Evolutionary conservation across 2,888 invertebrate genomes (phyloP).

Genomic region (Gnatocerus cornutus): DNA sequence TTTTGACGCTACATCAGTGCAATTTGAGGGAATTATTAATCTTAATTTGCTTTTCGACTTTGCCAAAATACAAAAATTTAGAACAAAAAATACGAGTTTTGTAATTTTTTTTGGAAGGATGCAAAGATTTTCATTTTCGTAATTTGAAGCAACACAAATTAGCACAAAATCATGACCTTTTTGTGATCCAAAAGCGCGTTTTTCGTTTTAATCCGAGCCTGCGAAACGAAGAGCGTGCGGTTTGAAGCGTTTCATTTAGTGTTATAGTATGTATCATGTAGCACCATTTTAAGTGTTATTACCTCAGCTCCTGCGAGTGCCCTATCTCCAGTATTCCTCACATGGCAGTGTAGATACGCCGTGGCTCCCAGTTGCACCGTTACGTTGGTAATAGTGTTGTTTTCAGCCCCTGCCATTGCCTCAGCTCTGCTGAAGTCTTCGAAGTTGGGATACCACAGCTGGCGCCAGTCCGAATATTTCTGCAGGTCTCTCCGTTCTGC

Average conservation of each 20-base stretch:
- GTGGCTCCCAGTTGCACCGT: conserved; percentile 85
- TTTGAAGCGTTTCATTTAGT: conserved; percentile 25
- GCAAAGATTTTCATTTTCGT: too few relatives aligned
- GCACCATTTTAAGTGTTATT: conserved; percentile 50
- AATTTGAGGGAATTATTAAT: too few relatives aligned
- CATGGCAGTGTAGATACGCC: conserved; percentile 87
- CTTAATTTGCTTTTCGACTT: too few relatives aligned
- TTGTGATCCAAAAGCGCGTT: conserved; percentile 22
- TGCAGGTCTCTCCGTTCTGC: conserved; percentile 66
- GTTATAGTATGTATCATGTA: conserved; percentile 25
- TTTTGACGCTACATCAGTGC: too few relatives aligned
- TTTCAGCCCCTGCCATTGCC: conserved; percentile 74
- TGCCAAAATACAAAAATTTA: too few relatives aligned
- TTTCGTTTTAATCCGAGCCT: conserved; percentile 2
- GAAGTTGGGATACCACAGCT: conserved; percentile 77
- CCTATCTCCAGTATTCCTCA: conserved; percentile 83
- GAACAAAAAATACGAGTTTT: too few relatives aligned
- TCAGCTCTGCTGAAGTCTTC: conserved; percentile 71
- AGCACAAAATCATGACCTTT: too few relatives aligned
- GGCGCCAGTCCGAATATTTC: conserved; percentile 75
- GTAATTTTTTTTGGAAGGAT: too few relatives aligned
- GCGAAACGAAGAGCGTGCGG: conserved; percentile 10
- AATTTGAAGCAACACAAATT: too few relatives aligned
- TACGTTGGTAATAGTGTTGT: conserved; percentile 84
- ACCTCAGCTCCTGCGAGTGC: conserved; percentile 71